Evolutionary conservation across 1,140 invertebrate genomes (phyloP).

Genomic region (Sinonovacula constricta): DNA sequence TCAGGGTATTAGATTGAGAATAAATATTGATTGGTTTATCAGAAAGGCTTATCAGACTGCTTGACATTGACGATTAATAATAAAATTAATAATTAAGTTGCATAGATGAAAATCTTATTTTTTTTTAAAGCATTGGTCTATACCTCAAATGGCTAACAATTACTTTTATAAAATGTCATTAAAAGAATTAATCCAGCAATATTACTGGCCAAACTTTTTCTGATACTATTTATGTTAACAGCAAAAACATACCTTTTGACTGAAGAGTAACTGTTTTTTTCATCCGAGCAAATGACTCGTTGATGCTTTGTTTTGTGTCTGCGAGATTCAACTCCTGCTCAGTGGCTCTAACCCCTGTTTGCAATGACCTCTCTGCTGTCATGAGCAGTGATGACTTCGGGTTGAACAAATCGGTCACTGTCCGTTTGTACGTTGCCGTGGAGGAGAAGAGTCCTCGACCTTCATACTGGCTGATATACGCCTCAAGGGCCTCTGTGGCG

Average conservation of each 20-base stretch:
- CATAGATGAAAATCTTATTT: too few species aligned
- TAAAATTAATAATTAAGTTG: too few species aligned
- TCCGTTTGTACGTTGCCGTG: constrained; percentile 27
- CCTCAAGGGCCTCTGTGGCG: constrained; percentile 44
- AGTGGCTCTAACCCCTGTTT: constrained; percentile 44
- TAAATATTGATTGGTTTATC: too few species aligned
- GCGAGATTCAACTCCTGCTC: constrained; percentile 26
- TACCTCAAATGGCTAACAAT: too few species aligned
- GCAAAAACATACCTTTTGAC: constrained; percentile 47
- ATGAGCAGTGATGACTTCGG: constrained; percentile 47
- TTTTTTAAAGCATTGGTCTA: too few species aligned
- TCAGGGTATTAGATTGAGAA: too few species aligned
- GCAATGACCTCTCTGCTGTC: constrained; percentile 46
- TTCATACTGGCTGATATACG: constrained; percentile 44
- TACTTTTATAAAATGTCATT: too few species aligned
- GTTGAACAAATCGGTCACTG: constrained; percentile 34
- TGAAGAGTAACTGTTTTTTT: constrained; percentile 45
- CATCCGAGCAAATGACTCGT: constrained; percentile 43
- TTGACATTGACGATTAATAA: too few species aligned
- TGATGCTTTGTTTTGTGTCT: constrained; percentile 38
- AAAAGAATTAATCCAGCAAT: too few species aligned
- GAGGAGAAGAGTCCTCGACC: neutral
- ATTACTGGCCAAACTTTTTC: too few species aligned
- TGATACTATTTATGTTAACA: too few species aligned
- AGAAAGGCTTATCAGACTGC: too few species aligned